Evolutionary conservation across 2,888 invertebrate species (phyloP).

Genomic region (Pemphredon lugubris): DNA sequence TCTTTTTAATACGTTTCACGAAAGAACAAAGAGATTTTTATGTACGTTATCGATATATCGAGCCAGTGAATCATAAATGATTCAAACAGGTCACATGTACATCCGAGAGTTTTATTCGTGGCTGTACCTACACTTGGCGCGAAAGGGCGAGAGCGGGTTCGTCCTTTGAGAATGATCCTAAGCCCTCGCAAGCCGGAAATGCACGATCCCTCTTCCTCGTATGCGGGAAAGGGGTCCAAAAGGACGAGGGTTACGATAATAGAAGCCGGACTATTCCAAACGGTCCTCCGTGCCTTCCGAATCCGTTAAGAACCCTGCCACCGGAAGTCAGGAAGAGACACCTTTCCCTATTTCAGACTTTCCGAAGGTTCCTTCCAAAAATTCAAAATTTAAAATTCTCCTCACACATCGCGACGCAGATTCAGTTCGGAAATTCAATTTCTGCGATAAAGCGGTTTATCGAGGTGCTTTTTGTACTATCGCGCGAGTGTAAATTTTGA

Average conservation of each 20-base stretch:
- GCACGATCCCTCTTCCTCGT: conserved; percentile 28
- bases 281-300: conserved; percentile 5
- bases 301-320: background rate
- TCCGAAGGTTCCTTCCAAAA: background rate
- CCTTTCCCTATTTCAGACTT: conserved; percentile 2
- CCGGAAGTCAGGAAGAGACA: background rate
- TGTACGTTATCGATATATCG: background rate
- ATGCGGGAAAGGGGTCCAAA: conserved; percentile 27
- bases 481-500: too few species aligned
- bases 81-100: conserved; percentile 11
- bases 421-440: background rate
- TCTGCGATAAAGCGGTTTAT: too few species aligned
- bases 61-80: conserved; percentile 7
- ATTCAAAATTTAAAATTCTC: too few species aligned
- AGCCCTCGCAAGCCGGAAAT: conserved; percentile 32
- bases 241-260: conserved; percentile 29
- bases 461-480: too few species aligned
- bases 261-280: conserved; percentile 27
- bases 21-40: background rate
- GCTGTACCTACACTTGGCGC: background rate
- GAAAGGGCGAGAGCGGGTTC: conserved; percentile 17
- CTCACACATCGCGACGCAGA: background rate
- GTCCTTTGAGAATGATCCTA: conserved; percentile 18
- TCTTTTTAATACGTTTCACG: background rate
- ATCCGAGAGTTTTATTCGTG: conserved; percentile 23